Evolutionary conservation across 2,888 invertebrate species (phyloP).

Genomic region (Eupithecia tripunctaria): DNA sequence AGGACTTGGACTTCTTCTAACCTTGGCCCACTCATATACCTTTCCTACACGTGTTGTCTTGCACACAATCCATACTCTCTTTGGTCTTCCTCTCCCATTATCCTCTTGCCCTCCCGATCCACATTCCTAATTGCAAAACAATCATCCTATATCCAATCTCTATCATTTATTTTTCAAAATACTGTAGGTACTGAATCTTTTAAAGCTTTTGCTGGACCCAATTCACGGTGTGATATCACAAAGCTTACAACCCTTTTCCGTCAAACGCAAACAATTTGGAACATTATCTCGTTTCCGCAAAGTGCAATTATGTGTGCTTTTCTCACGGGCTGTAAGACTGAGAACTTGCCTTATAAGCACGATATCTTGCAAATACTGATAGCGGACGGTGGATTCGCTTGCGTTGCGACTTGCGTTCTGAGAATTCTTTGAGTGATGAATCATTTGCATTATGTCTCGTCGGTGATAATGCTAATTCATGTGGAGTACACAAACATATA

Average conservation of each 20-base stretch:
- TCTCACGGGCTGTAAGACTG: slow-evolving; percentile 67
- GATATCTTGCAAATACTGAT: slow-evolving; percentile 45
- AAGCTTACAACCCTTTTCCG: slow-evolving; percentile 32
- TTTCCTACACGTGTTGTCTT: background rate
- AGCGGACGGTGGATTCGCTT: slow-evolving; percentile 21
- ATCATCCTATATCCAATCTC: background rate
- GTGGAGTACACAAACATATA: background rate
- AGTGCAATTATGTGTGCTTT: slow-evolving; percentile 68
- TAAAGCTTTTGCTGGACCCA: slow-evolving; percentile 6
- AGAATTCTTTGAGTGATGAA: slow-evolving; percentile 8
- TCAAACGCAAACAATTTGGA: slow-evolving; percentile 25
- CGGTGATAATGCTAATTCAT: background rate
- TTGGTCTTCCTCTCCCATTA: background rate
- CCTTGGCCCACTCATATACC: background rate
- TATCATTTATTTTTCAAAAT: background rate
- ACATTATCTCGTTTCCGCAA: slow-evolving; percentile 75
- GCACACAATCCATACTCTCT: background rate
- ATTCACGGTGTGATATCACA: slow-evolving; percentile 7
- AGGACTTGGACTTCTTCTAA: background rate
- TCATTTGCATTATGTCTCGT: background rate
- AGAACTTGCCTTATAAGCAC: slow-evolving; percentile 30
- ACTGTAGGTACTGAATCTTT: background rate
- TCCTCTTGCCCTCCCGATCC: background rate
- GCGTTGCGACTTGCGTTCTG: slow-evolving; percentile 11
- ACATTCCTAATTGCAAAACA: background rate